Conservation (phyloP, 2,113 vertebrate genomes). For the Trachemys scripta region DNA sequence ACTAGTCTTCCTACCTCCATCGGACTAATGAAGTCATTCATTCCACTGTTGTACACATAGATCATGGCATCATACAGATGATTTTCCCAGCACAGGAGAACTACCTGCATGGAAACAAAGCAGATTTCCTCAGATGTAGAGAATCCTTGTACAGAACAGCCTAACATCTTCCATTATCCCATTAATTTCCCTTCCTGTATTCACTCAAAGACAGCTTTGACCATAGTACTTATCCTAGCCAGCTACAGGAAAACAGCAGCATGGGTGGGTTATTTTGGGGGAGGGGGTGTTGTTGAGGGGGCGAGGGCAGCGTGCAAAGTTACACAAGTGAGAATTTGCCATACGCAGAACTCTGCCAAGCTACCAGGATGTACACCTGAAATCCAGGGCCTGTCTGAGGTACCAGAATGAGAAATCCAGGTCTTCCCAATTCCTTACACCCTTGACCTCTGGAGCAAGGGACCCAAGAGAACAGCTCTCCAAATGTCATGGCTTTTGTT, state of each 20-base stretch:
- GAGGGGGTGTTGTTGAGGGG: not conserved
- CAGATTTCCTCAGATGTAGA: not conserved
- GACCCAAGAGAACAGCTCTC: not conserved
- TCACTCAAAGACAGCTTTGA: not conserved
- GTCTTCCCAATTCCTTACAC: not conserved
- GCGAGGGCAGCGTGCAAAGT: not conserved
- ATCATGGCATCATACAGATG: slow-evolving; percentile 96
- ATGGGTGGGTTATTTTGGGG: no score
- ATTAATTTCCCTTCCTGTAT: not conserved
- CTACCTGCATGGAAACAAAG: slow-evolving; percentile 84
- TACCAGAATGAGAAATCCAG: not conserved
- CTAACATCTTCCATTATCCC: not conserved
- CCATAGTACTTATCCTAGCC: not conserved
- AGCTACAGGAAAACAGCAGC: not conserved
- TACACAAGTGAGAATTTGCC: not conserved
- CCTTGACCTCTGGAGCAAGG: not conserved
- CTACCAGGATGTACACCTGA: not conserved
- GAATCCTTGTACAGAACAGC: not conserved
- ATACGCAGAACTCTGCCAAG: not conserved
- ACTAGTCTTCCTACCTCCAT: slow-evolving; percentile 89
- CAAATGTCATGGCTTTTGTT: not conserved
- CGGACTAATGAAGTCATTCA: slow-evolving; percentile 97
- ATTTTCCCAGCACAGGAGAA: slow-evolving; percentile 96
- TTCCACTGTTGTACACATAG: slow-evolving; percentile 96
- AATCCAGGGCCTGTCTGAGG: not conserved